These are phyloP conservation scores for Chloroceryle aenea DNA, from an alignment of 2,113 vertebrate genomes.

Conservation along the genomic window DNA sequence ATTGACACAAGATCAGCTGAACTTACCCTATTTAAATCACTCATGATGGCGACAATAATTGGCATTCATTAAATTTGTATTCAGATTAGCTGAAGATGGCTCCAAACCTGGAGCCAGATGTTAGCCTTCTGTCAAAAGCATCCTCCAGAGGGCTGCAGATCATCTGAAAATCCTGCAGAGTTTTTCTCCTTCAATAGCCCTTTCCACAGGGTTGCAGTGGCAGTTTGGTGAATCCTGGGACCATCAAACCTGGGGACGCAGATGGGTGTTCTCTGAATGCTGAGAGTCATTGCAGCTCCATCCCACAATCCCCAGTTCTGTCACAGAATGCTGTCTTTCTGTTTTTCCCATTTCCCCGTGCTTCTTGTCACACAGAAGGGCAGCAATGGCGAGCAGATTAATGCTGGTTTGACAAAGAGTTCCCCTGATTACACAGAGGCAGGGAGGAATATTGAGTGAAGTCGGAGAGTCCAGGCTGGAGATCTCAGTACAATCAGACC, in stretches of 20 bases:
- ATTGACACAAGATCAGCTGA: constrained; percentile 25
- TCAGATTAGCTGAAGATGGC: constrained; percentile 46
- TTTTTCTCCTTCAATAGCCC: constrained; percentile 47
- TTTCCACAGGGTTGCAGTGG: neutral
- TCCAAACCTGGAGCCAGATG: constrained; percentile 49
- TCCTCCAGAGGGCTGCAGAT: constrained; percentile 27
- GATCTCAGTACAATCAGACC: neutral
- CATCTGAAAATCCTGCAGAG: constrained; percentile 24
- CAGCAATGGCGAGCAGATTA: neutral
- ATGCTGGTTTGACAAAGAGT: neutral
- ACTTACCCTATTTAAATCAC: neutral
- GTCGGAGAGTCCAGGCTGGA: neutral
- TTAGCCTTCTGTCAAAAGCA: constrained; percentile 20
- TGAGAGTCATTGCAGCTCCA: neutral
- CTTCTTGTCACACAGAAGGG: neutral
- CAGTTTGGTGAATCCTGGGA: neutral
- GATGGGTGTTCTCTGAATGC: neutral
- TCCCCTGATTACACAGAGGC: neutral
- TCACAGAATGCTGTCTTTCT: neutral
- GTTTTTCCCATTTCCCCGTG: neutral
- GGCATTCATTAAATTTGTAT: constrained; percentile 64
- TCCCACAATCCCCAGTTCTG: neutral
- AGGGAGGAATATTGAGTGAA: neutral
- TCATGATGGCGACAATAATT: constrained; percentile 2
- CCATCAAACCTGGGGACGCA: neutral